Conservation (phyloP, 2,888 invertebrate genomes). For the Latrodectus hesperus region DNA sequence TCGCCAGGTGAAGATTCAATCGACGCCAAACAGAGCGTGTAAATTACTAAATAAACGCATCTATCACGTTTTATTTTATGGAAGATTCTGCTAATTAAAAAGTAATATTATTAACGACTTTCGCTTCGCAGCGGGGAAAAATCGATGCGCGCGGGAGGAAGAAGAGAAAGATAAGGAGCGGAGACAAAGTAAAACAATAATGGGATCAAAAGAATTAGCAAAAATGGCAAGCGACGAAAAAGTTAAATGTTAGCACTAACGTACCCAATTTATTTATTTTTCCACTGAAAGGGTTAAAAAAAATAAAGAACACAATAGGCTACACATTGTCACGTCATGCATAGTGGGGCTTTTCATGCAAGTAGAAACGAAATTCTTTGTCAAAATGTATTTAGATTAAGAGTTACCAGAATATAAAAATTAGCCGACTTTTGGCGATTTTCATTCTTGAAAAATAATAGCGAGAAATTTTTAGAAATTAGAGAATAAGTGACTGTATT, state of each 20-base stretch:
- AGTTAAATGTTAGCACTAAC: slow-evolving; percentile 50
- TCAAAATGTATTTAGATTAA: background rate
- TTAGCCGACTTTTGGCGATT: slow-evolving; percentile 1
- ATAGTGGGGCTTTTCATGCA: background rate
- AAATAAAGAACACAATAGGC: background rate
- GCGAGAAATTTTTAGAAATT: no score
- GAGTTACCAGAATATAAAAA: background rate
- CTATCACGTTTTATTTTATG: slow-evolving; percentile 53
- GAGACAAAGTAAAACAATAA: slow-evolving; percentile 43
- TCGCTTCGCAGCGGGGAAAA: slow-evolving; percentile 10
- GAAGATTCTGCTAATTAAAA: slow-evolving; percentile 62
- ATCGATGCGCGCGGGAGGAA: slow-evolving; percentile 19
- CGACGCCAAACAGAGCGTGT: slow-evolving; percentile 44
- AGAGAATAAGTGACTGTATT: no score
- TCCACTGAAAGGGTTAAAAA: slow-evolving; percentile 7
- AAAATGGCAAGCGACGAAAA: slow-evolving; percentile 45
- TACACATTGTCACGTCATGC: background rate
- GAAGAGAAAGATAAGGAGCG: slow-evolving; percentile 35
- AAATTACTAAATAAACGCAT: slow-evolving; percentile 48
- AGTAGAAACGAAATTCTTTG: background rate
- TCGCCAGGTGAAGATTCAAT: slow-evolving; percentile 60
- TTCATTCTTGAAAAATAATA: background rate
- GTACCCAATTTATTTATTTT: slow-evolving; percentile 29
- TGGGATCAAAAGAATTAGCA: slow-evolving; percentile 33
- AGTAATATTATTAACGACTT: slow-evolving; percentile 68